Evolutionary conservation across 1,140 invertebrate species (phyloP).

Genomic region (Pseudomyrmex pallidus): DNA sequence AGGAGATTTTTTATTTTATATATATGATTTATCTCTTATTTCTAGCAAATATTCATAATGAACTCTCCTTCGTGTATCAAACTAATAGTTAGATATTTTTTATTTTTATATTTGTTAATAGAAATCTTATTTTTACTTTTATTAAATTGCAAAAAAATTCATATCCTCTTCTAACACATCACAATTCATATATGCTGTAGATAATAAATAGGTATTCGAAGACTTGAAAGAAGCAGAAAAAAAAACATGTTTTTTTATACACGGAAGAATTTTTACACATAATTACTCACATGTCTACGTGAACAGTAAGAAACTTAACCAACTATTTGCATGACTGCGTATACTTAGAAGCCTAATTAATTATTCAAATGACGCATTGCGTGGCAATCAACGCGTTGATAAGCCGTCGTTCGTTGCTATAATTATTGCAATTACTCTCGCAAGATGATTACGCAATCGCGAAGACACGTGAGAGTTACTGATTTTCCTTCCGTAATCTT

Average conservation of each 20-base stretch:
- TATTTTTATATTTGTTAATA: too few species aligned
- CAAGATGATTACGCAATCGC: slow-evolving; percentile 39
- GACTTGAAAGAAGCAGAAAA: background rate
- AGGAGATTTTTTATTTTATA: too few species aligned
- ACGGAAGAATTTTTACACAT: background rate
- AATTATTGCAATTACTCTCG: slow-evolving; percentile 34
- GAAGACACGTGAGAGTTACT: background rate
- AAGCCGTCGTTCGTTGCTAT: background rate
- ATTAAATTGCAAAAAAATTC: too few species aligned
- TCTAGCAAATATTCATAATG: too few species aligned
- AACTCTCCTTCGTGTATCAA: background rate
- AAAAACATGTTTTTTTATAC: background rate
- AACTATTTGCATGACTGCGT: background rate
- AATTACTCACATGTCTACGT: too few species aligned
- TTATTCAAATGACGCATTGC: slow-evolving; percentile 48
- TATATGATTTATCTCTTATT: too few species aligned
- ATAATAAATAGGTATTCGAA: too few species aligned
- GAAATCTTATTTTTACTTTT: too few species aligned
- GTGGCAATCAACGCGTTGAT: slow-evolving; percentile 38
- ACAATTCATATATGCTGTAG: too few species aligned
- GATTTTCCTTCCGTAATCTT: background rate
- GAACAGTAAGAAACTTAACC: background rate
- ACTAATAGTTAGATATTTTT: background rate
- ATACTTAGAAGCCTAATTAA: slow-evolving; percentile 25
- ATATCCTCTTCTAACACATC: too few species aligned